phyloP scores from a whole-genome alignment of 1,140 invertebrate species.

The Meloidogyne exigua region DNA sequence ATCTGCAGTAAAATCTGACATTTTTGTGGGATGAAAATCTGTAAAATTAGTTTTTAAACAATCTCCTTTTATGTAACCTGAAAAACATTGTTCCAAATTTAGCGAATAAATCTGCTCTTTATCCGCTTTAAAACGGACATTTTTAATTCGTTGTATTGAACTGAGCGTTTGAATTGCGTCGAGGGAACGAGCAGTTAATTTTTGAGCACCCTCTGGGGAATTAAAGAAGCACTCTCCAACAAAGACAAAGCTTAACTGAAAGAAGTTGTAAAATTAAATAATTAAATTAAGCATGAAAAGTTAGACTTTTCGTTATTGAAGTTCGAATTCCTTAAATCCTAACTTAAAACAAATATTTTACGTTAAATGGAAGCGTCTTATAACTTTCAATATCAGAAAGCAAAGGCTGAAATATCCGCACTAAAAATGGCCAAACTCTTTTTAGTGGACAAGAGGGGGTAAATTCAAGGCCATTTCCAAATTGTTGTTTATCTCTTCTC shows the following conservation, averaged over 20 bases:
- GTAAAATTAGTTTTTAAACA: neutral
- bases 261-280: neutral
- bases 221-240: slow-evolving; percentile 46
- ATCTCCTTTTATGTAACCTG: slow-evolving; percentile 12
- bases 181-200: slow-evolving; percentile 39
- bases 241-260: slow-evolving; percentile 49
- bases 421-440: slow-evolving; percentile 46
- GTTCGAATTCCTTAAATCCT: too few relatives aligned
- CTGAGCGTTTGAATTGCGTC: slow-evolving; percentile 48
- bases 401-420: slow-evolving; percentile 31
- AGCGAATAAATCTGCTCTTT: slow-evolving; percentile 40
- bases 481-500: slow-evolving; percentile 12
- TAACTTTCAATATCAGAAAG: slow-evolving; percentile 27
- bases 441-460: slow-evolving; percentile 26
- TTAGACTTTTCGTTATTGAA: too few relatives aligned
- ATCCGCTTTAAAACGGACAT: slow-evolving; percentile 43
- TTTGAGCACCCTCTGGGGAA: slow-evolving; percentile 30
- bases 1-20: slow-evolving; percentile 22
- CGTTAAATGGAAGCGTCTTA: slow-evolving; percentile 42
- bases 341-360: slow-evolving; percentile 25
- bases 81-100: slow-evolving; percentile 45
- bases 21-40: slow-evolving; percentile 27
- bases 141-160: slow-evolving; percentile 42
- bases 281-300: too few relatives aligned
- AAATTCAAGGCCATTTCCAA: slow-evolving; percentile 28